Base-by-base conservation (phyloP, 2,113 vertebrate species). In the Saimiri boliviensis region DNA sequence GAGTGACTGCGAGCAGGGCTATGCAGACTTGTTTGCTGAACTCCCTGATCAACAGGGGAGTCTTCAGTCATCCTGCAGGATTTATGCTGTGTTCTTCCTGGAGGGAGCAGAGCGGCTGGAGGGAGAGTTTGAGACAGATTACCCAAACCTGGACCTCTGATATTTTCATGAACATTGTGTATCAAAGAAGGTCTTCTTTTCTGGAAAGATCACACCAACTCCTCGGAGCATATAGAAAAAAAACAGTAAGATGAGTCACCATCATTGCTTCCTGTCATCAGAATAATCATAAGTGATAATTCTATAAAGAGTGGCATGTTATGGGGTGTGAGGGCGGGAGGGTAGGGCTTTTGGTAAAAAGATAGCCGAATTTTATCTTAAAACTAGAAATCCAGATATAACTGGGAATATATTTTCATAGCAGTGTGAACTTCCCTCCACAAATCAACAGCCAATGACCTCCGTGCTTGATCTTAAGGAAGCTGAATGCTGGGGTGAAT, bases 381-480 rank as follows among this genome's bases (percentile, higher is more conserved):
- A 70, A 86, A 56, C 17, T 74, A 27, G 71, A 89, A 66, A 82
- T 37, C 19, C 60, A 81, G 81, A 68, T 32, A 30, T 30, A 86
- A 54, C 8, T 13, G 2, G 45, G 91, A 40, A 47, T 70, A 20
- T 74, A 37, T 93, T 92, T 87, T 97, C 23, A 63, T 7, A 80
- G 60, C 11, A 86, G 42, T 47, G 56, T 89, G 73, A 79, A 58
- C 20, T 74, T 25, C 54, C 52, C n/a, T 86, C 60, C 54, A 80
- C 73, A 23, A 92, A 74, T 25, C 79, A 30, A 6, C 37, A 37
- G 54, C 10, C 6, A 49, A 20, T 32, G 47, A 82, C 35, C 47
- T 14, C n/a, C 83, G 58, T 70, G 79, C 30, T 81, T 42, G 58
- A 40, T 86, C n/a, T 42, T 54, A 32, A 71, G 85, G 80, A 93